Base-by-base conservation (phyloP, 2,797 vertebrate genomes). In the Merluccius polli region DNA sequence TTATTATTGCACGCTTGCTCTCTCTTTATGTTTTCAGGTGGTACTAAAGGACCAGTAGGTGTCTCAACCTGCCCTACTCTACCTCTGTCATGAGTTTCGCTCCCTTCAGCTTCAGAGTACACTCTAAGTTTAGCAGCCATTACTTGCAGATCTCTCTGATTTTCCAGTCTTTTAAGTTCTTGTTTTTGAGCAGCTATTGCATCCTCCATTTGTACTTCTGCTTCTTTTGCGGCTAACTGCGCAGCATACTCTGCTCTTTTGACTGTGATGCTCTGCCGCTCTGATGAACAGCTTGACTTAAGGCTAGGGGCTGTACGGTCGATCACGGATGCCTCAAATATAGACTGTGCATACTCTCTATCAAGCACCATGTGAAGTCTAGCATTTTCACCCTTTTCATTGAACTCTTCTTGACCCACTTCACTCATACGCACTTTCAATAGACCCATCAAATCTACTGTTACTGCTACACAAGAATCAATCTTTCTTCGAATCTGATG, bases 241-340 rank as follows among this genome's bases (percentile, higher is more conserved):
- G 80, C 73, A 3, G 78, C 78, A 69, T 35, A 79, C 44, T 81
- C 78, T 81, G 38, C 82, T 71, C 35, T 71, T 75, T 81, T 86
- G 21, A 73, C 52, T 13, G 27, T 1, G 12, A 84, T 79, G 30
- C 80, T 79, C 33, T 41, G 38, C 13, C 4, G n/a, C 30, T 72
- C 36, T 44, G 71, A 68, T 68, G 30, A 18, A 48, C 13, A 16
- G 41, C 13, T 48, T 48, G 41, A 48, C 2, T 18, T 48, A 5
- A 1, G 15, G 5, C 41, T 48, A 6, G 38, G 38, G 38, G 38
- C 41, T 18, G 5, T 2, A 16, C 5, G 41, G 15, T 48, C 41
- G 15, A 48, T 48, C 2, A 18, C 41, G 1, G 41, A 48, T 16
- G 41, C 13, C 41, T 48, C 16, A 48, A 16, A 48, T 48, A 48